Evolutionary conservation across 2,797 vertebrate species (phyloP).

Genomic region (Echeneis naucrates): DNA sequence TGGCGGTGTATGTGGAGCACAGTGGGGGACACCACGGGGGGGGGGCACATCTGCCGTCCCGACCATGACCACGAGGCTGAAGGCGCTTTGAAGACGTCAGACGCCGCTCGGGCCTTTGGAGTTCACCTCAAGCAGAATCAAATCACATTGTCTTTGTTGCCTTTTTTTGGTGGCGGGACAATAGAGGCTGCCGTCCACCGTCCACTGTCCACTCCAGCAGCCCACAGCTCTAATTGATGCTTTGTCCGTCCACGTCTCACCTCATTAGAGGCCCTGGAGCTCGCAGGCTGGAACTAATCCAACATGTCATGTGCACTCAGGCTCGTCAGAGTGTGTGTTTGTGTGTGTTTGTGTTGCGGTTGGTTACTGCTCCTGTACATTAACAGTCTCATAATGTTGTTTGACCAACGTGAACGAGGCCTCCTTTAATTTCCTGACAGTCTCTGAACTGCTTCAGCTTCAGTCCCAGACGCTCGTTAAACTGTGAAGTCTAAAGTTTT

Average conservation of each 20-base stretch:
- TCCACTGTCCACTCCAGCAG: conserved; percentile 12
- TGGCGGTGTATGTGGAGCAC: conserved; percentile 1
- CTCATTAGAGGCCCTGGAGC: conserved; percentile 40
- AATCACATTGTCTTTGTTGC: conserved; percentile 57
- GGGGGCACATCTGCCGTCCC: conserved; percentile 26
- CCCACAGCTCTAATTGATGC: conserved; percentile 43
- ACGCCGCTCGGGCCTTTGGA: conserved; percentile 10
- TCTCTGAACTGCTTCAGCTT: too few species aligned
- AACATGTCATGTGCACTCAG: conserved; percentile 60
- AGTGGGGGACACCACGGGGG: conserved; percentile 4
- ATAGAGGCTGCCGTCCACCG: conserved; percentile 6
- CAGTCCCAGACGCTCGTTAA: too few species aligned
- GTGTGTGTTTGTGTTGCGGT: neutral
- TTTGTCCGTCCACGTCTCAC: conserved; percentile 44
- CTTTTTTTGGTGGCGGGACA: conserved; percentile 28
- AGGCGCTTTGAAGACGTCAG: conserved; percentile 1
- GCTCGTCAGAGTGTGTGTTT: conserved; percentile 11
- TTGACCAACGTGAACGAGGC: too few species aligned
- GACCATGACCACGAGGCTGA: neutral
- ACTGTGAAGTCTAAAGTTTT: too few species aligned
- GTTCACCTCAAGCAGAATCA: conserved; percentile 56
- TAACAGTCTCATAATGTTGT: too few species aligned
- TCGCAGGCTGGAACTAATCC: conserved; percentile 63
- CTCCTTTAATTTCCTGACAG: too few species aligned
- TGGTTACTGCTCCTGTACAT: too few species aligned